Evolutionary conservation across 2,797 vertebrate genomes (phyloP).

Genomic region (Sylvilagus floridanus): DNA sequence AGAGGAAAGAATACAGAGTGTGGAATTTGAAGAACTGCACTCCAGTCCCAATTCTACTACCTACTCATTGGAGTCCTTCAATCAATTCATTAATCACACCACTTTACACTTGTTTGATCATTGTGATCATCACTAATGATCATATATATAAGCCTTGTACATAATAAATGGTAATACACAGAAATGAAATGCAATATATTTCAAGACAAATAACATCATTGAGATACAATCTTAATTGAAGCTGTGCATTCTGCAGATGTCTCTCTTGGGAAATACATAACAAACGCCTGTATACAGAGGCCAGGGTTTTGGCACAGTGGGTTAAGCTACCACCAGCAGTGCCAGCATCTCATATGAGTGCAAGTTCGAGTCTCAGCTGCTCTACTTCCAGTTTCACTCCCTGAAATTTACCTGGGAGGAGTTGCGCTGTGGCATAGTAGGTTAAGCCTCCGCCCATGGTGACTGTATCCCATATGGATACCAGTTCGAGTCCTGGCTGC

Average conservation of each 20-base stretch:
- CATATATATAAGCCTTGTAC: not conserved
- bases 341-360: too few relatives aligned
- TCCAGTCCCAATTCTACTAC: not conserved
- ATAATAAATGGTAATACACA: not conserved
- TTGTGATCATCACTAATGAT: not conserved
- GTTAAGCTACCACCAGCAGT: too few relatives aligned
- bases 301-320: too few relatives aligned
- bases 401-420: too few relatives aligned
- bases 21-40: not conserved
- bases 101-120: not conserved
- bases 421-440: too few relatives aligned
- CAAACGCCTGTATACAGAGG: not conserved
- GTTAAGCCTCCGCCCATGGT: too few relatives aligned
- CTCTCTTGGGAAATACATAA: not conserved
- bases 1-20: not conserved
- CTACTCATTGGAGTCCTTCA: constrained; percentile 6
- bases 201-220: not conserved
- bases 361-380: too few relatives aligned
- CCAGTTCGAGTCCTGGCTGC: too few relatives aligned
- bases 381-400: too few relatives aligned
- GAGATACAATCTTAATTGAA: not conserved
- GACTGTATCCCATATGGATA: too few relatives aligned
- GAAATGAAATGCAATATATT: not conserved
- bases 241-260: not conserved
- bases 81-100: not conserved